Conservation (phyloP, 2,797 vertebrate genomes). For the Botia kubotai region DNA sequence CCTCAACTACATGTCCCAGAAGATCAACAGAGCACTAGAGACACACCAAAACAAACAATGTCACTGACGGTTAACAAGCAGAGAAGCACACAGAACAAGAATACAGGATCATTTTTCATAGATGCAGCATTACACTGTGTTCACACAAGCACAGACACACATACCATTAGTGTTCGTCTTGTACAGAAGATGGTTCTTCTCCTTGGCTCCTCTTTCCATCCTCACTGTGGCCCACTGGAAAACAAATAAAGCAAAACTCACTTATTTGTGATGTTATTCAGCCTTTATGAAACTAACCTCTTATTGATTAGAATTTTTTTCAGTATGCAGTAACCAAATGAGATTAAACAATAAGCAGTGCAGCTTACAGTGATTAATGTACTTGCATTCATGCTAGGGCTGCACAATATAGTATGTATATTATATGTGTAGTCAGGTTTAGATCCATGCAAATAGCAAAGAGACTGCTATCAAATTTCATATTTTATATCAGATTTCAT, state of each 20-base stretch:
- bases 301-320: too few species aligned
- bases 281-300: background rate
- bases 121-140: background rate
- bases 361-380: too few species aligned
- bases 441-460: too few species aligned
- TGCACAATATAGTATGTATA: too few species aligned
- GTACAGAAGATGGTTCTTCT: constrained; percentile 91
- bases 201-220: constrained; percentile 93
- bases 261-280: background rate
- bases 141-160: too few species aligned
- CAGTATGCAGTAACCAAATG: too few species aligned
- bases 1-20: background rate
- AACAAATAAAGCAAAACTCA: constrained; percentile 22
- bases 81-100: background rate
- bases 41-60: constrained; percentile 21
- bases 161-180: constrained; percentile 93
- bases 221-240: constrained; percentile 93
- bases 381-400: too few species aligned
- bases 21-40: background rate
- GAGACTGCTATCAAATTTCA: too few species aligned
- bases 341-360: too few species aligned
- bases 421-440: too few species aligned
- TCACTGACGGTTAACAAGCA: background rate
- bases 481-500: too few species aligned
- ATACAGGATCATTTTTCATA: background rate